Conservation (phyloP, 2,797 vertebrate genomes). For the Balearica regulorum region DNA sequence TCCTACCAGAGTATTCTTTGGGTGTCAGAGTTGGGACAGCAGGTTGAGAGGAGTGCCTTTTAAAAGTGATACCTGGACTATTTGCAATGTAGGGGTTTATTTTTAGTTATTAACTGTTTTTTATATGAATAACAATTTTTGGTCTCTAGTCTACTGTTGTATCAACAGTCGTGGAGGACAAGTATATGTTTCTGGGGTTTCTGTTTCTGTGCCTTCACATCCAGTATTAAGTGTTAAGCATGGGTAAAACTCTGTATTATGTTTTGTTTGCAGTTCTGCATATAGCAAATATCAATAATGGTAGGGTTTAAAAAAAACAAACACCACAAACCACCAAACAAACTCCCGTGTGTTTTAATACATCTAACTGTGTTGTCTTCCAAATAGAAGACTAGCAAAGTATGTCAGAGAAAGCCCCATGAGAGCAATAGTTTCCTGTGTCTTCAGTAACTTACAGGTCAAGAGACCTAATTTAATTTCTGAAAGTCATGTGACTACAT, state of each 20-base stretch:
- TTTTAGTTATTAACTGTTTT: not conserved
- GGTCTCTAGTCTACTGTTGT: not conserved
- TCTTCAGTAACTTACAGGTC: not conserved
- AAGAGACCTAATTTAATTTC: not conserved
- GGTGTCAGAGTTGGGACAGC: not conserved
- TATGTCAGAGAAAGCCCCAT: not conserved
- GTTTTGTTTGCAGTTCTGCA: not conserved
- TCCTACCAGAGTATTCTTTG: not conserved
- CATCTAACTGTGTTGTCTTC: not conserved
- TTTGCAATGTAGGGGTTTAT: not conserved
- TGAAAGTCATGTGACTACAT: not conserved
- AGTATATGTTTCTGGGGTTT: not conserved
- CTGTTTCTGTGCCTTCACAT: not conserved
- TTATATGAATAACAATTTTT: not conserved
- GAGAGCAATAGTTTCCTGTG: not conserved
- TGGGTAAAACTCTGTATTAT: not conserved
- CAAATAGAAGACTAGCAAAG: not conserved
- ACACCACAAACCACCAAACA: too few species aligned
- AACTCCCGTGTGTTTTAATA: not conserved
- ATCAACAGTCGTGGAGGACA: not conserved
- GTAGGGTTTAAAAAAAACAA: not conserved
- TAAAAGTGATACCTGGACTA: not conserved
- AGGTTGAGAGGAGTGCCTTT: not conserved
- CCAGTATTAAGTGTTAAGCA: not conserved
- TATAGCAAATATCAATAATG: not conserved